phyloP scores from a whole-genome alignment of 2,113 vertebrate species.

The Gadus macrocephalus region DNA sequence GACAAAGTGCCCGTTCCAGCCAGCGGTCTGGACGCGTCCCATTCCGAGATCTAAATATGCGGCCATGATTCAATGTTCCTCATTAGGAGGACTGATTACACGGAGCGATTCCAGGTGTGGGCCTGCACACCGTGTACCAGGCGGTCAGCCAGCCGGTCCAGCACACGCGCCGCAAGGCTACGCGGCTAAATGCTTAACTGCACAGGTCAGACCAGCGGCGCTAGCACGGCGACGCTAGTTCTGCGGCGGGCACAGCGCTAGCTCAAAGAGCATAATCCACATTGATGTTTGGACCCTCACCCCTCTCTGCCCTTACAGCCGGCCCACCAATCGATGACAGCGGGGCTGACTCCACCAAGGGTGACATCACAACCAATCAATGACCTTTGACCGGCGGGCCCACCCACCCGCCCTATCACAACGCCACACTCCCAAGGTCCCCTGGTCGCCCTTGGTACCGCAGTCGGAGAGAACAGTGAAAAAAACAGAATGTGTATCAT shows the following conservation, averaged over 20 bases:
- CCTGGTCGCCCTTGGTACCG: no score
- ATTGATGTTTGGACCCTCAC: constrained; percentile 49
- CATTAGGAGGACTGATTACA: constrained; percentile 58
- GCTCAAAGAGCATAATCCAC: constrained; percentile 63
- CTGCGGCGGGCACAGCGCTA: constrained; percentile 39
- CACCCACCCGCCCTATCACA: no score
- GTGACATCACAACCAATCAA: constrained; percentile 2
- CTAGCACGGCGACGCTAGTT: constrained; percentile 32
- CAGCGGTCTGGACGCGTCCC: no score
- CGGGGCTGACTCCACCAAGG: constrained; percentile 16
- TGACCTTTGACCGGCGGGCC: not conserved
- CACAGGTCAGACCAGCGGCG: constrained; percentile 36
- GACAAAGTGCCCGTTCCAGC: no score
- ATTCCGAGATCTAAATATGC: constrained; percentile 26
- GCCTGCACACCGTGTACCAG: constrained; percentile 58
- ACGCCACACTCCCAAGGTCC: not conserved
- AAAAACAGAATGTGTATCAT: no score
- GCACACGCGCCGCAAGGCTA: constrained; percentile 21
- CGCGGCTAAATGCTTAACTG: constrained; percentile 42
- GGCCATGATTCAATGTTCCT: constrained; percentile 66
- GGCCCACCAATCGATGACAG: constrained; percentile 21
- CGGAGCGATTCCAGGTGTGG: constrained; percentile 50
- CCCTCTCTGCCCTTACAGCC: constrained; percentile 23
- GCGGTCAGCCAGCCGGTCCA: constrained; percentile 24
- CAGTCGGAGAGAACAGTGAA: no score